Percentiles rank a stretch among this genome's conserved stretches.
phyloP scores from a whole-genome alignment of 2,888 invertebrate species.

The Aphodius granarius region DNA sequence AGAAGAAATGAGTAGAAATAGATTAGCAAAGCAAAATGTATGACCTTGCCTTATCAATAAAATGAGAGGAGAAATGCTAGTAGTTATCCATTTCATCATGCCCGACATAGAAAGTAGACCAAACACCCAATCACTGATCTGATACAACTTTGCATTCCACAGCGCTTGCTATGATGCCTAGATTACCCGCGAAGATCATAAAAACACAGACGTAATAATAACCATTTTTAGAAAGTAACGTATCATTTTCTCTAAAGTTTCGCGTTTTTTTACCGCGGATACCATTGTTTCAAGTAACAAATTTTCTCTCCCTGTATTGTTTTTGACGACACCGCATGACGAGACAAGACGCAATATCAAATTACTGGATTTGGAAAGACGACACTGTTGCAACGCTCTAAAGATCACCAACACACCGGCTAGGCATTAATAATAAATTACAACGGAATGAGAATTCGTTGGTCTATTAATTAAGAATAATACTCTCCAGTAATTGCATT shows the following conservation, averaged over 20 bases:
- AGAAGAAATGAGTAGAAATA: neutral
- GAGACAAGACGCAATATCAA: neutral
- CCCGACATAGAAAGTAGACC: slow-evolving; percentile 33
- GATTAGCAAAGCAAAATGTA: neutral
- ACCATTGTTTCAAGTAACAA: neutral
- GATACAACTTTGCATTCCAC: neutral
- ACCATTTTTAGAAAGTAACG: neutral
- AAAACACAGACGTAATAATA: neutral
- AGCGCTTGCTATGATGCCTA: neutral
- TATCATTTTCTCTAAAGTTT: neutral
- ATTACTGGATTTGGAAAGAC: neutral
- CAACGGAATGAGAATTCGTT: neutral
- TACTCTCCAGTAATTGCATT: neutral
- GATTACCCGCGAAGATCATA: neutral
- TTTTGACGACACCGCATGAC: slow-evolving; percentile 5
- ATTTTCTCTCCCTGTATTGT: slow-evolving; percentile 12
- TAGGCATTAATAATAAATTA: neutral
- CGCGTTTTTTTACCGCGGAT: too few species aligned
- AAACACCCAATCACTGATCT: neutral
- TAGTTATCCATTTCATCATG: slow-evolving; percentile 29
- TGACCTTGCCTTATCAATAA: slow-evolving; percentile 23
- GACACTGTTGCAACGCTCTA: neutral
- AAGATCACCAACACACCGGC: neutral
- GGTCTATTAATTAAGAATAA: neutral
- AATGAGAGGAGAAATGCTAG: slow-evolving; percentile 37